Evolutionary conservation across 2,797 vertebrate species (phyloP).

Genomic region (Semotilus atromaculatus): DNA sequence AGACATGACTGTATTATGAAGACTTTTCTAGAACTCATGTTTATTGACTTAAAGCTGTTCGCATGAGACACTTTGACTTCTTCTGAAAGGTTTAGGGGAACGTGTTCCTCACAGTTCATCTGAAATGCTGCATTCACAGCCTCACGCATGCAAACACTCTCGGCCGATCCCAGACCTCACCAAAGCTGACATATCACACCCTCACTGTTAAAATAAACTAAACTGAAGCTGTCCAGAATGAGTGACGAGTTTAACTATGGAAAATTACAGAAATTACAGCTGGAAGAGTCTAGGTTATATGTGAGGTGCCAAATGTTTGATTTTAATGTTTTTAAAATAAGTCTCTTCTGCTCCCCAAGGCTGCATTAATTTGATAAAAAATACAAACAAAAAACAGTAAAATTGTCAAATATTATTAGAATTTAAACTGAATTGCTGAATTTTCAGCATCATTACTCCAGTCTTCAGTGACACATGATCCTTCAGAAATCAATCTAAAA

Average conservation of each 20-base stretch:
- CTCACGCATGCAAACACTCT: background rate
- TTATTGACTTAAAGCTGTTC: background rate
- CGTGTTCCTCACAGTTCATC: background rate
- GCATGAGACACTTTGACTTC: background rate
- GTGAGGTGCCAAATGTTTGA: no score
- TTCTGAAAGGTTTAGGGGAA: background rate
- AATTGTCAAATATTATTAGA: no score
- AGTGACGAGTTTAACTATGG: constrained; percentile 7
- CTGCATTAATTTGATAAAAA: no score
- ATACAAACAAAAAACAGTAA: no score
- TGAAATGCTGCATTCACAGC: background rate
- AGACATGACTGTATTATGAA: background rate
- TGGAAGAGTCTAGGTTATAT: no score
- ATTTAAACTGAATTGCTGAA: no score
- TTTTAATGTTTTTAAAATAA: no score
- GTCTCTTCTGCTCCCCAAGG: no score
- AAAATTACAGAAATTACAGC: constrained; percentile 25
- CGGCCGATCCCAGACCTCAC: background rate
- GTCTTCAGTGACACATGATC: no score
- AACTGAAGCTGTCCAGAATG: constrained; percentile 6
- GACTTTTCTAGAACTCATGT: background rate
- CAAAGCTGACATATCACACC: constrained; percentile 13
- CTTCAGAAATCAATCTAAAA: no score
- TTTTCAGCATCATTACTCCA: no score
- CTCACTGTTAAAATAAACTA: constrained; percentile 29